Evolutionary conservation across 2,888 invertebrate species (phyloP).

Genomic region (Aproaerema taeniolella): DNA sequence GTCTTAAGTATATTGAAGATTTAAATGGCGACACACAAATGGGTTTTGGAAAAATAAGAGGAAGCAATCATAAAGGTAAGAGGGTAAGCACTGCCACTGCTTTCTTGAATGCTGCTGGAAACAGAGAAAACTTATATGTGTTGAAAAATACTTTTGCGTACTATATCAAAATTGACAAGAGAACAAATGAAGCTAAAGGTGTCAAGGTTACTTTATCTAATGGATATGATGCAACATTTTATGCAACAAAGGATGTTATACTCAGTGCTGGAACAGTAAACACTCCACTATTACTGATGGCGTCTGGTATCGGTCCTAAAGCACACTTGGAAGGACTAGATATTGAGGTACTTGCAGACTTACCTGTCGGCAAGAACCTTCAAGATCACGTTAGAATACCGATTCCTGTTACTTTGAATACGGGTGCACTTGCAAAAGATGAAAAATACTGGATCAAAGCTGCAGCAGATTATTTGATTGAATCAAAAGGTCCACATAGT

Average conservation of each 20-base stretch:
- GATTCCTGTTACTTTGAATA: conserved; percentile 50
- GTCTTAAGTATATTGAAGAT: conserved; percentile 58
- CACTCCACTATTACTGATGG: conserved; percentile 53
- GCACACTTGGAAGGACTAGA: conserved; percentile 39
- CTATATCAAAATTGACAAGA: conserved; percentile 36
- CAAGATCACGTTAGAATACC: conserved; percentile 68
- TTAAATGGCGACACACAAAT: conserved; percentile 66
- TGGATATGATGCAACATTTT: conserved; percentile 36
- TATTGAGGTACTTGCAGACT: conserved; percentile 42
- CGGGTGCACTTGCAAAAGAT: conserved; percentile 42
- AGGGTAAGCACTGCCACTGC: conserved; percentile 76
- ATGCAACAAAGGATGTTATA: conserved; percentile 51
- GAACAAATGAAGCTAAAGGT: conserved; percentile 38
- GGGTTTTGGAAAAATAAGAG: conserved; percentile 73
- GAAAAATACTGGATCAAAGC: conserved; percentile 53
- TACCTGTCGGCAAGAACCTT: conserved; percentile 64
- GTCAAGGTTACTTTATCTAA: conserved; percentile 40
- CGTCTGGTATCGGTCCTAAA: conserved; percentile 59
- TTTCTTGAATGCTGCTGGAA: conserved; percentile 47
- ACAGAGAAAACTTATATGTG: conserved; percentile 50
- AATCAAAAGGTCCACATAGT: conserved; percentile 54
- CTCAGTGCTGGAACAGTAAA: conserved; percentile 58
- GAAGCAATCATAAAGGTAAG: conserved; percentile 64
- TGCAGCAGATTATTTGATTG: conserved; percentile 52
- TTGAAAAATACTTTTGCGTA: conserved; percentile 48